Evolutionary conservation across 1,140 invertebrate species (phyloP), one percentile per base, ranked within the genome.

Genomic region (Leguminivora glycinivorella): DNA sequence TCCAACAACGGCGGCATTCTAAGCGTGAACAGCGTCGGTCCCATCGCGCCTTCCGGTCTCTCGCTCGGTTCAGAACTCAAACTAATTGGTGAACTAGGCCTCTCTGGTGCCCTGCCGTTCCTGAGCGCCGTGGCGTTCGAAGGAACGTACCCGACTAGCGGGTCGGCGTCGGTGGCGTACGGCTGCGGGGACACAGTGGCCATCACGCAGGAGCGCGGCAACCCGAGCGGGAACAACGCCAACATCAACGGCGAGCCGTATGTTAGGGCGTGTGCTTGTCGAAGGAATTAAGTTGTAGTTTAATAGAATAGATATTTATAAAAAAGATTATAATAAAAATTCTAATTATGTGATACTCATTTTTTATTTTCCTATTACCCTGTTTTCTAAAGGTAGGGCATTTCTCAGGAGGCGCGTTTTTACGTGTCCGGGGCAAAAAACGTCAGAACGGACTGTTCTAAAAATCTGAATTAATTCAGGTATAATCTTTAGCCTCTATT

Each of bases 31-130:
- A 77, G 75, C 52, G 26, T 63, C 17, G 77, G 73, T 9, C 75
- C 73, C 5, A 73, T 82, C 19, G 67, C 75, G 12, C 79, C 82
- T 0, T 77, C 70, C 17, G 80, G 80, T 2, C 67, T 85, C 38
- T 67, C 73, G 6, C 70, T 85, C 0, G 58, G 71, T 6, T 83
- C 83, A 4, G 78, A 83, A 29, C 82, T 83, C 7, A 70, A 38
- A 0, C 80, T 81, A 19, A 75, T 79, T 43, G 84, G 83, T 3
- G 70, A 69, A 6, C 14, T 87, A 0, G 43, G 67, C 6, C 79
- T 87, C 0, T 25, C 38, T 14, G 84, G 84, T 6, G 52, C 72
- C 0, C 43, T 84, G 56, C 81, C 82, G 17, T 72, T 72, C 71
- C 43, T 73, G n/a, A 71, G 71, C 1, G 60, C 73, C n/a, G 73